Evolutionary conservation across 2,113 vertebrate species (phyloP).

Genomic region (Boulengeromyrus knoepffleri): DNA sequence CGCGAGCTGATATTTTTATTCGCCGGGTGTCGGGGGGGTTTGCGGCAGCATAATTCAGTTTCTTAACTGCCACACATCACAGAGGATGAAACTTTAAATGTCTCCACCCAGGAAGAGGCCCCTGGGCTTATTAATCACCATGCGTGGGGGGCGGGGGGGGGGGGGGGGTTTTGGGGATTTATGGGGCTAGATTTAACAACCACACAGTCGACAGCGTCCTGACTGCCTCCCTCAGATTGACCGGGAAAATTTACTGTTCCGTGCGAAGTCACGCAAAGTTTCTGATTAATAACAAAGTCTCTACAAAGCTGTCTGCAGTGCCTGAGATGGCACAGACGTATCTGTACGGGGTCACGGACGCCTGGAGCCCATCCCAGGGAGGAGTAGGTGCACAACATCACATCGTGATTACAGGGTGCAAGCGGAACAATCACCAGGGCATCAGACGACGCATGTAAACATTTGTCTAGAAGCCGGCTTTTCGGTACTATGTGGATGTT

Average conservation of each 20-base stretch:
- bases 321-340: neutral
- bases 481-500: too few relatives aligned
- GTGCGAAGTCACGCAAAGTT: neutral
- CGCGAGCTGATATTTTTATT: conserved; percentile 45
- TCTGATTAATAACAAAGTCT: neutral
- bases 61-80: conserved; percentile 32
- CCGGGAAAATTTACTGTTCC: neutral
- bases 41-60: conserved; percentile 41
- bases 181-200: conserved; percentile 3
- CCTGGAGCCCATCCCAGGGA: neutral
- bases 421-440: neutral
- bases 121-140: conserved; percentile 36
- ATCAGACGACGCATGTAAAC: neutral
- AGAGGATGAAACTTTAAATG: conserved; percentile 52
- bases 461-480: neutral
- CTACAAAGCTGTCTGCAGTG: neutral
- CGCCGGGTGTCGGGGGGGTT: conserved; percentile 30
- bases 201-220: neutral
- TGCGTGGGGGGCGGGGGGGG: conserved; percentile 17
- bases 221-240: neutral
- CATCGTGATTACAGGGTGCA: neutral
- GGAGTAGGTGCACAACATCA: neutral
- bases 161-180: conserved; percentile 28
- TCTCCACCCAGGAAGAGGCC: conserved; percentile 28
- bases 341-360: neutral